Evolutionary conservation across 1,140 invertebrate species (phyloP).

Genomic region (Pseudomyrmex gracilis): DNA sequence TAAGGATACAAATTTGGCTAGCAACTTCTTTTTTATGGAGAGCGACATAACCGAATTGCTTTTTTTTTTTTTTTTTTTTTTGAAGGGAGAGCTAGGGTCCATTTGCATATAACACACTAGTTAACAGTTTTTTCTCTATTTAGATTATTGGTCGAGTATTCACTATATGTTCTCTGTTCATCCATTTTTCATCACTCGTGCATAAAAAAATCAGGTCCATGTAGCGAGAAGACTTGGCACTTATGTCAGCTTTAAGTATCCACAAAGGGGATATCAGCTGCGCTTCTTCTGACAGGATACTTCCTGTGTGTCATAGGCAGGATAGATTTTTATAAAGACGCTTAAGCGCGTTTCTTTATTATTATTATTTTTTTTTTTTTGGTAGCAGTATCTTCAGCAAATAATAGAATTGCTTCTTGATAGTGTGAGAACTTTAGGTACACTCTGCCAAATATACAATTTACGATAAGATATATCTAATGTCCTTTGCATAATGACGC

Average conservation of each 20-base stretch:
- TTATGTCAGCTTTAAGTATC: constrained; percentile 52
- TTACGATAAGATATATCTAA: constrained; percentile 69
- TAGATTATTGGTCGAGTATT: constrained; percentile 53
- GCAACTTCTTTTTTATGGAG: constrained; percentile 75
- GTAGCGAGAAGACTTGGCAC: constrained; percentile 14
- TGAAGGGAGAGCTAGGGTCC: constrained; percentile 21
- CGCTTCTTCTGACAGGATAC: constrained; percentile 64
- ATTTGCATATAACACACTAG: constrained; percentile 16
- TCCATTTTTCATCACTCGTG: constrained; percentile 60
- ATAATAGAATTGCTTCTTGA: constrained; percentile 57
- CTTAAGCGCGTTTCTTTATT: constrained; percentile 22
- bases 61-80: constrained; percentile 43
- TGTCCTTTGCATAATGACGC: constrained; percentile 53
- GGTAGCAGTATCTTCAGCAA: constrained; percentile 57
- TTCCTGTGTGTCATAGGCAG: constrained; percentile 34
- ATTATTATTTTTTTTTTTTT: constrained; percentile 22
- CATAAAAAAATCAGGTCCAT: constrained; percentile 54
- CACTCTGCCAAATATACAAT: constrained; percentile 63
- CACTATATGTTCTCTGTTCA: constrained; percentile 49
- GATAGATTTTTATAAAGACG: constrained; percentile 48
- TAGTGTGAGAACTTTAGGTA: constrained; percentile 40
- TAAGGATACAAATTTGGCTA: constrained; percentile 84
- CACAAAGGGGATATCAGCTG: constrained; percentile 58
- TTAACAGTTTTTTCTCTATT: constrained; percentile 60
- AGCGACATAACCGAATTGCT: neutral